phyloP scores from a whole-genome alignment of 2,797 vertebrate genomes.

The Brachyalestes nurse region DNA sequence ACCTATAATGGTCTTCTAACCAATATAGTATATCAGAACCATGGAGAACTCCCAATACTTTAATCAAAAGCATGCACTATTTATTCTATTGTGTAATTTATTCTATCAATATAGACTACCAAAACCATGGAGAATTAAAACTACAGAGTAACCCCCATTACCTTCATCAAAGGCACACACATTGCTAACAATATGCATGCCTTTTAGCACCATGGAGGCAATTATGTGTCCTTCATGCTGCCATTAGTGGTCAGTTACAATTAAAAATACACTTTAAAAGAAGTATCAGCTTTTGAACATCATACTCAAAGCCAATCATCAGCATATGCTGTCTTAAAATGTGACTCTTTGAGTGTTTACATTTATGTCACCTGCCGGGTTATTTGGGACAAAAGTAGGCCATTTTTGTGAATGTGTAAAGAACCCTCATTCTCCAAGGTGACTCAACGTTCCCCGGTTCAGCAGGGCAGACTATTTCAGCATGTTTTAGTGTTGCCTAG shows the following conservation, averaged over 20 bases:
- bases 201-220: not conserved
- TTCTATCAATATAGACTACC: not conserved
- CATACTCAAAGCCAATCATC: too few species aligned
- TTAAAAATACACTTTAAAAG: not conserved
- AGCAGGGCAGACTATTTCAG: not conserved
- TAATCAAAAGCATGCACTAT: not conserved
- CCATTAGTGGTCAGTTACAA: not conserved
- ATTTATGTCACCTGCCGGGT: not conserved
- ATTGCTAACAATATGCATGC: not conserved
- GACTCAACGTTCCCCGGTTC: not conserved
- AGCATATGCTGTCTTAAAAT: not conserved
- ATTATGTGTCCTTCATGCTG: not conserved
- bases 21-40: not conserved
- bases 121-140: not conserved
- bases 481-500: not conserved
- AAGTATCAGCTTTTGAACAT: not conserved
- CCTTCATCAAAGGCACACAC: not conserved
- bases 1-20: not conserved
- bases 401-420: not conserved
- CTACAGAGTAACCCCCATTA: not conserved
- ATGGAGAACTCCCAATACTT: not conserved
- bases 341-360: not conserved
- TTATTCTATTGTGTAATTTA: not conserved
- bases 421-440: conserved; percentile 2
- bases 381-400: not conserved